Evolutionary conservation across 2,113 vertebrate genomes (phyloP), one percentile per base, ranked within the genome.

Genomic region (Scatophagus argus): DNA sequence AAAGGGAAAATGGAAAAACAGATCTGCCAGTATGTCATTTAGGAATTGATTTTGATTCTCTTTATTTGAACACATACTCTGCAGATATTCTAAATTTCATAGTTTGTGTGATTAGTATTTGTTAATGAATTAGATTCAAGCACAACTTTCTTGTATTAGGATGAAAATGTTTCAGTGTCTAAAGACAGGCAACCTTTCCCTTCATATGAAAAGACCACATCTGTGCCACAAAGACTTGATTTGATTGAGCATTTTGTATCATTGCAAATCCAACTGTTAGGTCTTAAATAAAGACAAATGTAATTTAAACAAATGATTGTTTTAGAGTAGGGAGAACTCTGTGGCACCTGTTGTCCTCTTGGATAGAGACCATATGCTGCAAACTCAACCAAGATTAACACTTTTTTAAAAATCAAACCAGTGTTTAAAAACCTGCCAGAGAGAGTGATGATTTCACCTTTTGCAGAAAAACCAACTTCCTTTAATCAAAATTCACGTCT

Each of bases 291-390:
- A 59, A 75, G 32, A 14, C 25, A n/a, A n/a, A n/a, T n/a, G 44
- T 2, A 12, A 23, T 19, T 16, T 2, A 55, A 36, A 47, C 41
- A 16, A 52, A 32, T 49, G n/a, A 1, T 6, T 55, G 17, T 43
- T 32, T 14, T 19, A 52, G 12, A 32, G 29, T 31, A 44, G 44
- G 31, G 25, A n/a, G 23, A 25, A 36, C 59, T 46, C 5, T 43
- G 23, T 36, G 69, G 59, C 74, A 89, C 86, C 88, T 89, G 84
- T 79, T 85, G 82, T 74, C 75, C 29, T 4, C 56, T 60, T 62
- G 41, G 9, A 27, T 17, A 23, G 16, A 3, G 41, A 27, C 43
- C 21, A 47, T 38, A 78, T 61, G 51, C 49, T 82, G 73, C 32
- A 55, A 64, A 74, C 38, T 55, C 19, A 61, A 44, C 32, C 56